Evolutionary conservation across 2,888 invertebrate species (phyloP), one percentile per base, ranked within the genome.

Genomic region (Mesodorylaimus sp.): DNA sequence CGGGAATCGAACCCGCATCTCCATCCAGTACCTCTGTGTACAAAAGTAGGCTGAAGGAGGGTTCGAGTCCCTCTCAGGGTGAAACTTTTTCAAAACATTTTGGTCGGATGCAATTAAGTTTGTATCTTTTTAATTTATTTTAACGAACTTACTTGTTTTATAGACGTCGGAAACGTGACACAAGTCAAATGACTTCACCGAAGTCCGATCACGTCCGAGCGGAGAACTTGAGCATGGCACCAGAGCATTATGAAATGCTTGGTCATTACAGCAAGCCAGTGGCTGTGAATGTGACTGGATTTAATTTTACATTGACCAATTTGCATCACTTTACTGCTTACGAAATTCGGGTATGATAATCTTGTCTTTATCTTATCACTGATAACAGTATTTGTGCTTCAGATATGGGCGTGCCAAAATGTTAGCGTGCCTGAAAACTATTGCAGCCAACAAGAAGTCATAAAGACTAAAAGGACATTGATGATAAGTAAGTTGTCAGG

Each of bases 341-440:
- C 44, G 44, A 43, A 43, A 43, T 43, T 43, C 24, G 27, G 27
- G 44, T 26, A 21, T 3, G 44, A n/a, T n/a, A n/a, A n/a, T n/a
- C n/a, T n/a, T n/a, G n/a, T n/a, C 19, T 19, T 16, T 39, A 21
- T 13, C 21, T 39, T 39, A 39, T 7, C 7, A 13, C 41, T 21
- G 41, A 19, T 39, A 19, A 39, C 13, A 21, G 41, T 16, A 19
- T 39, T 21, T 16, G 21, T 26, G 24, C 7, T 26, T 24, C 19
- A 43, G 44, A 43, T 43, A 26, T 43, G 44, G 44, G 44, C 44
- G 5, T 43, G 44, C 27, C 44, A 43, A 43, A 43, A 43, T 26
- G 24, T 10, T 43, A 16, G 26, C 44, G 44, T 43, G 5, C 10
- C 10, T 13, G 16, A 39, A 19, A 39, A 39, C 21, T 39, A 39